A percentile compares a stretch with the other conserved stretches of the same genome.
Conservation (phyloP, 2,888 invertebrate genomes). For the Cyaniris semiargus region DNA sequence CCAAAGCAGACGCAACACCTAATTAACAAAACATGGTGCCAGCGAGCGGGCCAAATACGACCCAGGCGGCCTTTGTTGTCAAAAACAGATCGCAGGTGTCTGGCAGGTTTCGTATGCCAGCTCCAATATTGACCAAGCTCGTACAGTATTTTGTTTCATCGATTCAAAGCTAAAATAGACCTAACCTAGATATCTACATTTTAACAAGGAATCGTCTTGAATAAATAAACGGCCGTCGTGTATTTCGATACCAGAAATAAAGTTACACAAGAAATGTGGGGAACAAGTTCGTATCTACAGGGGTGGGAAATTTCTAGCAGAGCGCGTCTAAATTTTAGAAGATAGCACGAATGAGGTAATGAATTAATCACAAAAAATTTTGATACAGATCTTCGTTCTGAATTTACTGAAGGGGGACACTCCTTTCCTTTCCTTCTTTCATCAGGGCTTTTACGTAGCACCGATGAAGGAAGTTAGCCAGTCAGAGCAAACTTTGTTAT, state of each 20-base stretch:
- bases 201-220: conserved; percentile 2
- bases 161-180: conserved; percentile 10
- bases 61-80: not conserved
- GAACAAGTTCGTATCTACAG: not conserved
- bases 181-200: not conserved
- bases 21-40: conserved; percentile 10
- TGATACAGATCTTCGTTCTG: too few relatives aligned
- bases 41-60: not conserved
- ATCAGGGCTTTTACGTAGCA: not conserved
- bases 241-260: not conserved
- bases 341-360: not conserved
- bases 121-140: not conserved
- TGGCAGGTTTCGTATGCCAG: not conserved
- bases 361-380: not conserved
- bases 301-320: not conserved
- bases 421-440: too few relatives aligned
- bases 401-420: too few relatives aligned
- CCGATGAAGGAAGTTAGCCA: not conserved
- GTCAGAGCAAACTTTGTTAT: not conserved
- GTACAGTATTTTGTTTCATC: not conserved
- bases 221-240: not conserved
- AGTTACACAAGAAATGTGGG: not conserved
- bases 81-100: conserved; percentile 1
- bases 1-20: not conserved
- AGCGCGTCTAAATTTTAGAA: not conserved